Percentiles rank a stretch among this genome's conserved stretches.
Evolutionary conservation across 2,113 vertebrate species (phyloP).

Genomic region (Isurus oxyrinchus): DNA sequence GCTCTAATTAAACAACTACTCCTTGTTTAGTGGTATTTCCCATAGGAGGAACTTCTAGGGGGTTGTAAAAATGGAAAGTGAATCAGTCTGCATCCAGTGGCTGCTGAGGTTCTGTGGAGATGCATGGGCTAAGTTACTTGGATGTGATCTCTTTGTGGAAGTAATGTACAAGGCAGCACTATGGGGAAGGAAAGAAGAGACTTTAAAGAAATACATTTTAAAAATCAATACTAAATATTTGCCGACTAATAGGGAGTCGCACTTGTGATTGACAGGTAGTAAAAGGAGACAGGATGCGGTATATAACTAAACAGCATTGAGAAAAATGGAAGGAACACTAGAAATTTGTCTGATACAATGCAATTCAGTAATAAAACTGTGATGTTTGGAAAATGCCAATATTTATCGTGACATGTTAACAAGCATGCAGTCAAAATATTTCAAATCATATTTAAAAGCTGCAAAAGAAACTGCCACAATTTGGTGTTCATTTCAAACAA

Average conservation of each 20-base stretch:
- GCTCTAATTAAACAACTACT: neutral
- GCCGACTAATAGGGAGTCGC: neutral
- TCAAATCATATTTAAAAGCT: neutral
- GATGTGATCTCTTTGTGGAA: neutral
- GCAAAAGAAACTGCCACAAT: neutral
- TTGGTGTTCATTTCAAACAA: neutral
- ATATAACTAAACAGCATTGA: neutral
- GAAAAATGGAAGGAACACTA: neutral
- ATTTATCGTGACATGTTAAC: neutral
- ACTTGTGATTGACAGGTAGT: neutral
- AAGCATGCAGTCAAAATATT: neutral
- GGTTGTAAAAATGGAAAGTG: neutral
- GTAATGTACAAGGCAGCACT: neutral
- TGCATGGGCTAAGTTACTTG: neutral
- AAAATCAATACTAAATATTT: neutral
- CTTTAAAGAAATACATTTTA: neutral
- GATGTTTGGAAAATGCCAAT: neutral
- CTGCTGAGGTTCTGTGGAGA: neutral
- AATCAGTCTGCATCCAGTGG: neutral
- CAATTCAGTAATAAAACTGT: neutral
- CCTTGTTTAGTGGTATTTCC: neutral
- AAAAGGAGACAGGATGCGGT: neutral
- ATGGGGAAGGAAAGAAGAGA: neutral
- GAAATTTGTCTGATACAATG: neutral
- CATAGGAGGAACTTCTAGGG: neutral